These are phyloP conservation scores for Hylaeus anthracinus DNA, from an alignment of 1,140 invertebrate genomes.

Conservation along the genomic window DNA sequence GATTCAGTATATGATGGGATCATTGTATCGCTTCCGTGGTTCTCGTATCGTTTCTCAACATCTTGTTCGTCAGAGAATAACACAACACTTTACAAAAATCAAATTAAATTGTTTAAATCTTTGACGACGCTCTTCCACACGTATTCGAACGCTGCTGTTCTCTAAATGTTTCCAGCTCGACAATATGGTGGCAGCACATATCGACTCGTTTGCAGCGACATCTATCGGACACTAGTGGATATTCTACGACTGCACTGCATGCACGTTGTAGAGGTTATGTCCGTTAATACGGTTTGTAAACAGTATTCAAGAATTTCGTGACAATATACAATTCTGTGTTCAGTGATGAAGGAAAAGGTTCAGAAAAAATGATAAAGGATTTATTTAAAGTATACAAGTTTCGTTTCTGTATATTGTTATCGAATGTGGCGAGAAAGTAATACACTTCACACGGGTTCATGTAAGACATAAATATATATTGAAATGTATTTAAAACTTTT, in stretches of 20 bases:
- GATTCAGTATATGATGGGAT: too few relatives aligned
- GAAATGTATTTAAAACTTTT: slow-evolving; percentile 41
- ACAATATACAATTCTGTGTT: neutral
- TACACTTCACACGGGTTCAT: neutral
- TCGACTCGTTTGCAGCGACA: neutral
- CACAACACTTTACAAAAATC: too few relatives aligned
- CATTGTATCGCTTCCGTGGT: too few relatives aligned
- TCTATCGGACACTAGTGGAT: neutral
- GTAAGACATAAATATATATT: neutral
- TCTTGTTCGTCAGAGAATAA: too few relatives aligned
- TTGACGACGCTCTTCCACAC: too few relatives aligned
- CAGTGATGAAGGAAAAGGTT: neutral
- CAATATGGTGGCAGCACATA: neutral
- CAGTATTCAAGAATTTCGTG: neutral
- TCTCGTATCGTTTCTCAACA: too few relatives aligned
- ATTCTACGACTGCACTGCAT: neutral
- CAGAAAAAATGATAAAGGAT: neutral
- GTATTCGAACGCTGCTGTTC: too few relatives aligned
- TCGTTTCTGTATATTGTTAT: neutral
- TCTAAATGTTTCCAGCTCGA: neutral
- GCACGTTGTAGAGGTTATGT: slow-evolving; percentile 5
- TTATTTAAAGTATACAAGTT: neutral
- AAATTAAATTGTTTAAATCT: too few relatives aligned
- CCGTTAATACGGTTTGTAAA: slow-evolving; percentile 15
- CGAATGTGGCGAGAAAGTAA: neutral